Conservation (phyloP, 2,797 vertebrate species). For the Crax fasciolata region DNA sequence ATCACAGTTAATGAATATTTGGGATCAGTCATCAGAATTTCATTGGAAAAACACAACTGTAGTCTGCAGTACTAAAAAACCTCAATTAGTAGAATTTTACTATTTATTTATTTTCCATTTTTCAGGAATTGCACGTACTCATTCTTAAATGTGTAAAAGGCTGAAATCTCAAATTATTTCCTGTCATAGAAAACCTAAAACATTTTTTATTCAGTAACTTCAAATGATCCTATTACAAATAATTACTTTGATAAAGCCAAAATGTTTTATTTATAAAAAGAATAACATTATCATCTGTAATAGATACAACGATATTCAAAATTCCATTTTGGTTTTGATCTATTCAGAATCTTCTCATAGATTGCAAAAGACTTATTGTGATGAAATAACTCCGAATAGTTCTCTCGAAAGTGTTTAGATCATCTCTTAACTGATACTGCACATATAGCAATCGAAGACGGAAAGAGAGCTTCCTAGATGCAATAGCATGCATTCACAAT, state of each 20-base stretch:
- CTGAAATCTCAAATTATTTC: slow-evolving; percentile 22
- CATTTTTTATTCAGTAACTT: slow-evolving; percentile 23
- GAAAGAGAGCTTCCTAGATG: background rate
- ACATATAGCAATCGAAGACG: rapidly evolving
- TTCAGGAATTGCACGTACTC: background rate
- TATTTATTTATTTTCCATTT: background rate
- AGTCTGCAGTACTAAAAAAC: background rate
- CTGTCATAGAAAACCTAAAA: background rate
- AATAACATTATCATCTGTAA: slow-evolving; percentile 41
- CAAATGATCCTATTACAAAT: slow-evolving; percentile 58
- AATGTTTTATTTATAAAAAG: slow-evolving; percentile 62
- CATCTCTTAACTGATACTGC: background rate
- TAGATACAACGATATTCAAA: slow-evolving; percentile 1
- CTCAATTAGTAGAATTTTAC: background rate
- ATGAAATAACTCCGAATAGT: background rate
- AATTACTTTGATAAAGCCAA: slow-evolving; percentile 60
- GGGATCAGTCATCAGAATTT: background rate
- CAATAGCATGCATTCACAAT: background rate
- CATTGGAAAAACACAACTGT: background rate
- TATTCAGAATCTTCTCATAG: background rate
- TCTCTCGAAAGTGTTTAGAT: background rate
- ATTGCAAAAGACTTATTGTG: background rate
- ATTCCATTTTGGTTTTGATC: slow-evolving; percentile 25
- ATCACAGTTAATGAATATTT: background rate
- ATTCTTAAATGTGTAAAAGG: background rate